Base-by-base conservation (phyloP, 2,113 vertebrate species). In the Oryzias curvinotus region DNA sequence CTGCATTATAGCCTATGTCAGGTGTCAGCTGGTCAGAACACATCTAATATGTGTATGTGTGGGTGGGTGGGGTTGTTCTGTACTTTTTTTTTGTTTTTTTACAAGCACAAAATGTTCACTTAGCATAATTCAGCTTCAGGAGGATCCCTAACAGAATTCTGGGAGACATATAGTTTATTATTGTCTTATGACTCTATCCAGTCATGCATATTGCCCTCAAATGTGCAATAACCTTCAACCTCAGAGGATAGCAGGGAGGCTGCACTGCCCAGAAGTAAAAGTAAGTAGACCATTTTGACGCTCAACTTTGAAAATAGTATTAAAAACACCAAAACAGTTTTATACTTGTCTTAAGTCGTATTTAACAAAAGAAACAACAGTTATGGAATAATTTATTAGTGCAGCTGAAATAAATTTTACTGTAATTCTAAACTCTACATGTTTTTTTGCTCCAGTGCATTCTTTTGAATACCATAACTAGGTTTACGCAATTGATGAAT, bases 121-220 rank as follows among this genome's bases (percentile, higher is more conserved):
- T 69, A 71, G 53, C 62, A 68, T 81, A 80, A 56, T 76, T 78
- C 73, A 76, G 82, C 61, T 72, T 75, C 41, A 75, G 80, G 71
- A 71, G 18, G 25, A 66, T 63, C 72, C 52, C 56, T 53, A 58
- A 50, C 21, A 52, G 65, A 44, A 41, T 41, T 65, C 57, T 67
- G 52, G n/a, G 57, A 74, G 54, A 70, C 72, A 7, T 46, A 43
- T 55, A 13, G 49, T 70, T 64, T 5, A 53, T 78, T 62, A 43
- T 76, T 77, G 64, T 68, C 52, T 5, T 30, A 13, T 75, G 73
- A 73, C 65, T 62, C 53, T 3, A 4, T 50, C 63, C 60, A 66
- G 50, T 53, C 71, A 1, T 68, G 16, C 53, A 7, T 71, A 49
- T 62, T 53, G 59, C 36, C 52, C 19, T 78, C 18, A 42, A 14